Conservation (phyloP, 2,888 invertebrate species). For the Stenotaenia linearis region DNA sequence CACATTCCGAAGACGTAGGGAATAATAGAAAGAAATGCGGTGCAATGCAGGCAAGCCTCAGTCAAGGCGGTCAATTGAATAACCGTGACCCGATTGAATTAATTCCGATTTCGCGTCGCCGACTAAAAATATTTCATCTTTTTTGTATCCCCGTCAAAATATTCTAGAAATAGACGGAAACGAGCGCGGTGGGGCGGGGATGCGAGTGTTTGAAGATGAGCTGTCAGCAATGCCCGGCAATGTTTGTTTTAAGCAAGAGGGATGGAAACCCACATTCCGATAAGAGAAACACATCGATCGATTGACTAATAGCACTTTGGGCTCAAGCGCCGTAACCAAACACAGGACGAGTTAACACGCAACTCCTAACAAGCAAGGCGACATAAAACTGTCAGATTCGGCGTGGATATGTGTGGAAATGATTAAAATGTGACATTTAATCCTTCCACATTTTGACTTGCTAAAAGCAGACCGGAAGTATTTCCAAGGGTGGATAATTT, state of each 20-base stretch:
- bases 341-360: neutral
- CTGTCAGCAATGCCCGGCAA: conserved; percentile 1
- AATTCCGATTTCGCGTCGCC: neutral
- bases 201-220: conserved; percentile 2
- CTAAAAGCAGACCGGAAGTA: neutral
- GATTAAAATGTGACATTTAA: neutral
- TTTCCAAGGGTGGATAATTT: conserved; percentile 22
- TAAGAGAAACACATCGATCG: conserved; percentile 21
- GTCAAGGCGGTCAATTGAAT: conserved; percentile 6
- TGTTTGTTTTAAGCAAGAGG: conserved; percentile 19
- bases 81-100: neutral
- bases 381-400: neutral
- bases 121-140: neutral
- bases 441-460: neutral
- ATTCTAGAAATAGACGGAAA: too few relatives aligned
- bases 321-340: neutral
- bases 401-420: neutral
- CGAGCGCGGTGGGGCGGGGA: neutral
- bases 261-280: conserved; percentile 18
- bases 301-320: conserved; percentile 17
- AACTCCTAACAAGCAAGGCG: too few relatives aligned
- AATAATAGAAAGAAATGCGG: neutral
- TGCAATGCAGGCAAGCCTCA: neutral
- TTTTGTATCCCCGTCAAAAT: too few relatives aligned
- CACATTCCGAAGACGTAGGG: neutral